phyloP scores from a whole-genome alignment of 2,797 vertebrate species.

The Acanthurus leucopareius region DNA sequence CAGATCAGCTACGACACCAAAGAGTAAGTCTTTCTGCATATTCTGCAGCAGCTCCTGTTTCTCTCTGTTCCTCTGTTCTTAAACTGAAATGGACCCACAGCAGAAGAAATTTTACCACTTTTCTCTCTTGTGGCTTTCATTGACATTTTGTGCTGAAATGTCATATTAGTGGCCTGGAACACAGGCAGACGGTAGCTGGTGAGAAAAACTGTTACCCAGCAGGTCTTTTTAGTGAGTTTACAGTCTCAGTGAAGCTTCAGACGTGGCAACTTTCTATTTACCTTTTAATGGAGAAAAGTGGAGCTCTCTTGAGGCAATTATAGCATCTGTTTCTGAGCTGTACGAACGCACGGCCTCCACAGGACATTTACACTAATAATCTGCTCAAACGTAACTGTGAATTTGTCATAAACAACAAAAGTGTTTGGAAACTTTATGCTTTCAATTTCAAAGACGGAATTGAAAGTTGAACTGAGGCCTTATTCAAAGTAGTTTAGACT shows the following conservation, averaged over 20 bases:
- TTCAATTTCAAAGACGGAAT: background rate
- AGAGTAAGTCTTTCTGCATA: constrained; percentile 87
- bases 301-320: constrained; percentile 51
- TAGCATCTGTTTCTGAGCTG: background rate
- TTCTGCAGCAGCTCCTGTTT: background rate
- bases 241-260: constrained; percentile 4
- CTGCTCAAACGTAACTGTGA: constrained; percentile 33
- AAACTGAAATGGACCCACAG: background rate
- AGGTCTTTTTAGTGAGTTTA: background rate
- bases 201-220: constrained; percentile 7
- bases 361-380: constrained; percentile 62
- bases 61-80: background rate
- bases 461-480: background rate
- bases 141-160: constrained; percentile 66
- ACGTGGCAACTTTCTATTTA: constrained; percentile 11
- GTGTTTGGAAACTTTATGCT: constrained; percentile 18
- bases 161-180: constrained; percentile 44
- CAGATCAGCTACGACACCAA: constrained; percentile 74
- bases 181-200: background rate
- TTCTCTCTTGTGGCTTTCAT: constrained; percentile 1
- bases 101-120: background rate
- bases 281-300: background rate
- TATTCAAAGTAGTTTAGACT: background rate
- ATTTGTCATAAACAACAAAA: constrained; percentile 36
- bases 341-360: constrained; percentile 44